These are phyloP conservation scores for Ischnus inquisitorius DNA, from an alignment of 2,888 invertebrate genomes.

Conservation along the genomic window DNA sequence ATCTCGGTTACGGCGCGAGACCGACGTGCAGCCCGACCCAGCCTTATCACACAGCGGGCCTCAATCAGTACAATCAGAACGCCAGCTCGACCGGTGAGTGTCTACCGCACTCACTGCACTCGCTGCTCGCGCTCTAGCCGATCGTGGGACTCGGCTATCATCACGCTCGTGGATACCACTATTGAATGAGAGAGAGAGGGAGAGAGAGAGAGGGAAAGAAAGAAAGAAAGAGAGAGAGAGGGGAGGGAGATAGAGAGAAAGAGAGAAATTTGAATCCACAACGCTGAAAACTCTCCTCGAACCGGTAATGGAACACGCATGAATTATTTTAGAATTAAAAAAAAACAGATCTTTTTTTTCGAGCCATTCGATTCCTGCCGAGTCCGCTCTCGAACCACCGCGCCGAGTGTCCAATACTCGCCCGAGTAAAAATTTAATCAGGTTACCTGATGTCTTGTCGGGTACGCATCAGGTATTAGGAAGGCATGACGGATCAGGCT, in stretches of 20 bases:
- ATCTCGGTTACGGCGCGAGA: conserved; percentile 87
- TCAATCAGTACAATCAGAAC: conserved; percentile 85
- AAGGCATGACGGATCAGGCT: too few relatives aligned
- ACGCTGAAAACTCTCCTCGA: conserved; percentile 62
- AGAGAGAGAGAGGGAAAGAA: conserved; percentile 39
- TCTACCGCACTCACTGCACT: conserved; percentile 86
- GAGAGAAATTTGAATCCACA: conserved; percentile 58
- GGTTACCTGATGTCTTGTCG: too few relatives aligned
- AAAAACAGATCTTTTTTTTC: neutral
- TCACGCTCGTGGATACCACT: conserved; percentile 80
- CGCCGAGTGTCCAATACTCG: conserved; percentile 6
- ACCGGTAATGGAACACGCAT: conserved; percentile 66
- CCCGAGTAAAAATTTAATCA: neutral
- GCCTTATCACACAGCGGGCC: conserved; percentile 87
- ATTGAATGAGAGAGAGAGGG: conserved; percentile 76
- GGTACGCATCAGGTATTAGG: too few relatives aligned
- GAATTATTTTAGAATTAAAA: conserved; percentile 32
- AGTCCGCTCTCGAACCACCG: conserved; percentile 36
- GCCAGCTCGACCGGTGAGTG: conserved; percentile 85
- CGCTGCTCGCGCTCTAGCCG: conserved; percentile 85
- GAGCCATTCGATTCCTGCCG: conserved; percentile 19
- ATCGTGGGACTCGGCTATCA: conserved; percentile 83
- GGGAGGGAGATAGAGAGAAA: too few relatives aligned
- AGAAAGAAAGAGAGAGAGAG: too few relatives aligned
- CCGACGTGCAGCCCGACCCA: conserved; percentile 90